phyloP scores from a whole-genome alignment of 2,888 invertebrate species.

The Sinohyriopsis cumingii region DNA sequence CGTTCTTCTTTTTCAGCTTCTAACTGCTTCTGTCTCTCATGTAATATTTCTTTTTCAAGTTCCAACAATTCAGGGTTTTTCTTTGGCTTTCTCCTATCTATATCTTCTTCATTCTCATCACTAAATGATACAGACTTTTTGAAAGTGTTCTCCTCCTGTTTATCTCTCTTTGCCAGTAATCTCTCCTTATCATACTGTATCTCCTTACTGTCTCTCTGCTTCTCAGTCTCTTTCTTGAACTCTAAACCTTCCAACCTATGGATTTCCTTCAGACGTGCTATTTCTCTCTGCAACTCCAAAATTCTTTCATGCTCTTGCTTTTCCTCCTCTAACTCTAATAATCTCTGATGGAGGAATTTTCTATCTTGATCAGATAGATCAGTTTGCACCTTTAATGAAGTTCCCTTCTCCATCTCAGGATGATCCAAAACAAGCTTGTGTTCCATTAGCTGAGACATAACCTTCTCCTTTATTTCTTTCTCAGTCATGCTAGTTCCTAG shows the following conservation, averaged over 20 bases:
- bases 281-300: not conserved
- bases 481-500: slow-evolving; percentile 64
- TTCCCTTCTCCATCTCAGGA: slow-evolving; percentile 42
- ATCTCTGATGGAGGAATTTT: slow-evolving; percentile 2
- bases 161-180: slow-evolving; percentile 51
- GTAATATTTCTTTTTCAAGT: too few relatives aligned
- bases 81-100: too few relatives aligned
- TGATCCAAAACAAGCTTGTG: slow-evolving; percentile 47
- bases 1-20: too few relatives aligned
- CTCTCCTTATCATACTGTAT: slow-evolving; percentile 28
- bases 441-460: slow-evolving; percentile 57
- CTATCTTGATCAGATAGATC: not conserved
- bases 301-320: not conserved
- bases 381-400: not conserved
- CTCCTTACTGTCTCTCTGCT: slow-evolving; percentile 1
- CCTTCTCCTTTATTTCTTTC: slow-evolving; percentile 61
- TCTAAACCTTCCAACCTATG: slow-evolving; percentile 7
- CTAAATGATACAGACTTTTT: slow-evolving; percentile 56
- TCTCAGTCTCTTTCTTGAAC: slow-evolving; percentile 3
- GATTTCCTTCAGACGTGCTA: slow-evolving; percentile 1
- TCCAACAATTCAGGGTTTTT: too few relatives aligned
- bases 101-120: slow-evolving; percentile 26
- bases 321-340: not conserved
- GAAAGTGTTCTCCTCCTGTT: slow-evolving; percentile 54
- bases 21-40: too few relatives aligned